phyloP scores from a whole-genome alignment of 2,888 invertebrate species.

The Crematogaster levior region DNA sequence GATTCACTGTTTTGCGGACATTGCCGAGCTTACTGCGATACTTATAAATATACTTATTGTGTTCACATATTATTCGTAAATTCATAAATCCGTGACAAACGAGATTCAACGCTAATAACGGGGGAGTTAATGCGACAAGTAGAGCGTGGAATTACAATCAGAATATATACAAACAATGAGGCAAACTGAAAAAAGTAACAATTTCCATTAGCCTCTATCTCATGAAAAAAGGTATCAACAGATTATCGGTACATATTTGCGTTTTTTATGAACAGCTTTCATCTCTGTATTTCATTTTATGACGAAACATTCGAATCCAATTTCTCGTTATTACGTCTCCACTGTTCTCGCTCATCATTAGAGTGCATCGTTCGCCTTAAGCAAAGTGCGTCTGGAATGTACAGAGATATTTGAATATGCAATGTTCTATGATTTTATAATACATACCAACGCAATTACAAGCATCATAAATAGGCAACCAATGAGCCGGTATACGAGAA shows the following conservation, averaged over 20 bases:
- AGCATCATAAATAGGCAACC: constrained; percentile 54
- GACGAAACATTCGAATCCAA: constrained; percentile 50
- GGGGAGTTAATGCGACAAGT: background rate
- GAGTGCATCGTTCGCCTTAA: constrained; percentile 43
- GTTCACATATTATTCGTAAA: background rate
- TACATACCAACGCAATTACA: constrained; percentile 57
- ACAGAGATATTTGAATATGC: constrained; percentile 41
- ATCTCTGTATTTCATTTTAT: constrained; percentile 5
- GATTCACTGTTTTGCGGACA: background rate
- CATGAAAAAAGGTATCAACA: background rate
- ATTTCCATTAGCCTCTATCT: constrained; percentile 27
- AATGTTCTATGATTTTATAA: constrained; percentile 55
- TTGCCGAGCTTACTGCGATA: background rate
- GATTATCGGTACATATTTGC: constrained; percentile 24
- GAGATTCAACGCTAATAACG: background rate
- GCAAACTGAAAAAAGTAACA: background rate
- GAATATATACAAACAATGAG: background rate
- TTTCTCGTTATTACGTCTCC: constrained; percentile 36
- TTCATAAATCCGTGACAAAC: constrained; percentile 9
- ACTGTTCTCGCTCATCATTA: constrained; percentile 56
- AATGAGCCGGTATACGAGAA: constrained; percentile 57
- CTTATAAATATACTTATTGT: constrained; percentile 12
- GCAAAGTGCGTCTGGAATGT: constrained; percentile 42
- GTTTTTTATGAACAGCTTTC: constrained; percentile 22
- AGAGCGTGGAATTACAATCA: background rate